Base-by-base conservation (phyloP, 2,888 invertebrate species). In the Tridacna gigas region DNA sequence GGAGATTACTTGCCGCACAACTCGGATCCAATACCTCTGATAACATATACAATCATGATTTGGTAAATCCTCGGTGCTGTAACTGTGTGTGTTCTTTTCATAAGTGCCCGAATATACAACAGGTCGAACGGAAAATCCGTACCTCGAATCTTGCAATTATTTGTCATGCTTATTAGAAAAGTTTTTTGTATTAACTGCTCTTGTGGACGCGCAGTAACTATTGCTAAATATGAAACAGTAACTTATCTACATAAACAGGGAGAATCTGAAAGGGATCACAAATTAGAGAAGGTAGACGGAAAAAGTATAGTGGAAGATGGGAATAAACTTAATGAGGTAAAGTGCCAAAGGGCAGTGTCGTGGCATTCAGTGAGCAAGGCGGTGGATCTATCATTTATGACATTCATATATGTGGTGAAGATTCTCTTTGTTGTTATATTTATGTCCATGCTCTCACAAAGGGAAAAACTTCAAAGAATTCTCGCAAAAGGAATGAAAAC, bases 11-110 rank as follows among this genome's bases (percentile, higher is more conserved):
- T 67, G 45, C 67, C 67, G 0, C 67, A 67, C 1, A 45, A 67
- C 67, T 67, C 67, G 1, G 67, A 67, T 45, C 67, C 67, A 20
- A 67, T 67, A 45, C 67, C 67, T 2, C 20, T 67, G 7, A 67
- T 67, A 11, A 45, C 67, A 7, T 67, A 67, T 20, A 67, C 26
- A n/a, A 67, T 67, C 4, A 67, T 67, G 67, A 20, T 67, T 15
- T 67, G 67, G 67, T 67, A 67, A 7, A 37, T 67, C 0, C n/a
- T 67, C 2, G 45, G 67, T 45, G 67, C 67, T 13, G 45, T n/a
- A 20, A 45, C 67, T 18, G 37, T 67, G 11, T n/a, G 37, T 28
- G 26, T 67, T 45, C 18, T 67, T 20, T 67, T 67, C 45, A 9
- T 67, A 4, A 67, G 67, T 45, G 37, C 67, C 4, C 37, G 45